Base-by-base conservation (phyloP, 1,140 invertebrate genomes). In the Cepaea nemoralis region DNA sequence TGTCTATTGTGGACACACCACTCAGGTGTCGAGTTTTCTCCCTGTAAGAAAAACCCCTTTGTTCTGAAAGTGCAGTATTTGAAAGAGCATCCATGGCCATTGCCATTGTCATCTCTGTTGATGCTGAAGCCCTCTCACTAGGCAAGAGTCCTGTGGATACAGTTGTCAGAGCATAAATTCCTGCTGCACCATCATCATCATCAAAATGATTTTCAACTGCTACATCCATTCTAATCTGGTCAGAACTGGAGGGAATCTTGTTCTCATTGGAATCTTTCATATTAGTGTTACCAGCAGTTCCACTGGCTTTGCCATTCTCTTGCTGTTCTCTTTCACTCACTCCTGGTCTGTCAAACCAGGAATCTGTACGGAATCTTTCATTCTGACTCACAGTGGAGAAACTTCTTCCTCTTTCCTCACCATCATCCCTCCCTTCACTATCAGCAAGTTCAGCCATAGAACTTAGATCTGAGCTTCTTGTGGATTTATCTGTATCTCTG, bases 1-100 rank as follows among this genome's bases (percentile, higher is more conserved):
- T 35, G 1, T 80, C 78, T 55, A 3, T 55, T 6, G 19, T n/a
- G 16, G 77, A 79, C 14, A 79, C 59, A 27, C 77, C 77, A 69
- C 77, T 79, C 39, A 31, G 10, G 63, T 79, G 77, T 45, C 77
- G 35, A 37, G 42, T 69, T 69, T 79, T 79, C 6, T 79, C 75
- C 31, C 73, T 70, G 24, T 73, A n/a, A 22, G n/a, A 14, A 22
- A 22, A n/a, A 22, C 50, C 24, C 12, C 37, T 39, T 39, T 2
- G 69, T n/a, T 45, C 69, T 8, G 69, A 71, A 40, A 39, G 37
- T 45, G 37, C 6, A 22, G 24, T 10, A 39, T 2, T 71, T 24
- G 33, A n/a, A 22, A 10, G 6, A 37, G 19, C 3, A 2, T 71
- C 69, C 19, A 71, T 40, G 69, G 35, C 19, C 24, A 5, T 6